Percentiles rank a stretch among this genome's conserved stretches.
Conservation (phyloP, 2,113 vertebrate genomes). For the Cepphus grylle region DNA sequence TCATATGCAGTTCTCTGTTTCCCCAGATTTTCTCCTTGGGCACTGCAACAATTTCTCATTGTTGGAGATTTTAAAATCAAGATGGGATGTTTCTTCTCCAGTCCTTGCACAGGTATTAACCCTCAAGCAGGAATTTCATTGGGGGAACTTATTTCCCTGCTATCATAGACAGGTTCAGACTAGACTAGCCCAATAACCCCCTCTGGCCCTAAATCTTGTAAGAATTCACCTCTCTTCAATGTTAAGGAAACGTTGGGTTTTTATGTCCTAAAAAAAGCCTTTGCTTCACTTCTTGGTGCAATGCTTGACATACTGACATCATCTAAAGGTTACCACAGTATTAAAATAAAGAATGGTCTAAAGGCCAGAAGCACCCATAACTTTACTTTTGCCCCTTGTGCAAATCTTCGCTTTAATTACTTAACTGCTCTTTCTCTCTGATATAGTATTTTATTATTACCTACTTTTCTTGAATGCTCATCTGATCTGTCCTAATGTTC, state of each 20-base stretch:
- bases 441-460: constrained; percentile 43
- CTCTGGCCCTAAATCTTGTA: neutral
- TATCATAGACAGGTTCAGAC: neutral
- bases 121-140: constrained; percentile 4
- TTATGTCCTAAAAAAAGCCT: constrained; percentile 2
- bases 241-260: neutral
- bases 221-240: neutral
- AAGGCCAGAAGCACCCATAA: neutral
- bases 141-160: neutral
- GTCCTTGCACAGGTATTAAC: neutral
- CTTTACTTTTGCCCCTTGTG: constrained; percentile 1
- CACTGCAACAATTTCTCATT: neutral
- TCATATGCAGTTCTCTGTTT: neutral
- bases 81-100: neutral
- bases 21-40: neutral
- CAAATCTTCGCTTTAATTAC: constrained; percentile 9
- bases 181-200: neutral
- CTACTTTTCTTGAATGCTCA: constrained; percentile 24
- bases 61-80: neutral
- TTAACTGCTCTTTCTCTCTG: constrained; percentile 10
- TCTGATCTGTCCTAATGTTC: constrained; percentile 7
- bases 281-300: neutral
- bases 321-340: neutral
- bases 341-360: constrained; percentile 37
- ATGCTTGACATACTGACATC: neutral